Percentiles rank a stretch among this genome's conserved stretches.
Conservation (phyloP, 2,113 vertebrate genomes). For the Eretmochelys imbricata region DNA sequence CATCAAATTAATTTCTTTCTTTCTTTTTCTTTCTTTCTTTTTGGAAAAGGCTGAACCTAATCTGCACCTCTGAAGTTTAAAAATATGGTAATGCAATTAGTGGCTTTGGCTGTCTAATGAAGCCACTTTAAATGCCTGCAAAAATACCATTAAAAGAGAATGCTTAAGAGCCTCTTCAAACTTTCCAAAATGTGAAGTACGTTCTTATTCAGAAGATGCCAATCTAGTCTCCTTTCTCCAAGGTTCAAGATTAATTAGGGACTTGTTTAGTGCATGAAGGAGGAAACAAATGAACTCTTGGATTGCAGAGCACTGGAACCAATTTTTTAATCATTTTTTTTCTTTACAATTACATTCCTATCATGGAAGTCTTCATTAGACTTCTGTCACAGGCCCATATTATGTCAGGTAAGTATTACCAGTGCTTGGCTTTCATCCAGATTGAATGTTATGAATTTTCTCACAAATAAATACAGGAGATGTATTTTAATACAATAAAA, state of each 20-base stretch:
- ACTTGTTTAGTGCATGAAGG: constrained; percentile 79
- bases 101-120: constrained; percentile 75
- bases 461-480: constrained; percentile 5
- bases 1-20: constrained; percentile 13
- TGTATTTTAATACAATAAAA: constrained; percentile 1
- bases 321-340: constrained; percentile 77
- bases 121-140: constrained; percentile 72
- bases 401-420: constrained; percentile 58
- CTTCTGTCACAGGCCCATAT: constrained; percentile 63
- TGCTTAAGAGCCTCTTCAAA: constrained; percentile 82
- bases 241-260: constrained; percentile 83
- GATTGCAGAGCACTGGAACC: constrained; percentile 74
- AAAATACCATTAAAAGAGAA: constrained; percentile 74
- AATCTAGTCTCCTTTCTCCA: constrained; percentile 78
- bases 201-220: constrained; percentile 74
- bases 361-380: constrained; percentile 79
- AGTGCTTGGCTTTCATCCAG: constrained; percentile 54
- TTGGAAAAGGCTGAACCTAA: not conserved
- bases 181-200: constrained; percentile 78
- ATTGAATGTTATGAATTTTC: constrained; percentile 56
- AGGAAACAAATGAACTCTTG: constrained; percentile 80
- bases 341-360: constrained; percentile 76
- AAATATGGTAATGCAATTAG: constrained; percentile 86
- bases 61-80: constrained; percentile 73
- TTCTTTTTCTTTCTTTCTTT: not conserved